Evolutionary conservation across 2,888 invertebrate genomes (phyloP).

Genomic region (Zootermopsis nevadensis): DNA sequence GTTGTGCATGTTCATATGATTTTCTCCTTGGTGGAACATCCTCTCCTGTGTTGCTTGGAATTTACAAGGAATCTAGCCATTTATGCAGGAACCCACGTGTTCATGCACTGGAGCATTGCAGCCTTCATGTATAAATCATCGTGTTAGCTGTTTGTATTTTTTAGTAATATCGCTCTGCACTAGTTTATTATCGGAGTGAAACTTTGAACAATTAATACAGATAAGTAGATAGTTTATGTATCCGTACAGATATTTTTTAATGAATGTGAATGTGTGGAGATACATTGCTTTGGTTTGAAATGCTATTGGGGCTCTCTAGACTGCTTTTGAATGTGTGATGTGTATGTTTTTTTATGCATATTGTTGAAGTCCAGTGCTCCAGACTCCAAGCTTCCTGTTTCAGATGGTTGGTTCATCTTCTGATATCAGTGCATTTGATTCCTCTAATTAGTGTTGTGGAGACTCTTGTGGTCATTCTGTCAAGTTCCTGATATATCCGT

Average conservation of each 20-base stretch:
- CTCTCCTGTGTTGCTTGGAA: no score
- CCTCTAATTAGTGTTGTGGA: neutral
- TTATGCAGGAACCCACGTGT: neutral
- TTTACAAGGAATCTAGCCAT: neutral
- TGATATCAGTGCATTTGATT: slow-evolving; percentile 22
- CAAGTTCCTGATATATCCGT: neutral
- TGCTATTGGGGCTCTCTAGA: neutral
- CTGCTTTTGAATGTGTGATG: neutral
- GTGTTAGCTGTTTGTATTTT: neutral
- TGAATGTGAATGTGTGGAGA: neutral
- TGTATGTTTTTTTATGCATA: neutral
- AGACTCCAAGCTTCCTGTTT: neutral
- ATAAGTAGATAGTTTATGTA: neutral
- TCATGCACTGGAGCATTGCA: neutral
- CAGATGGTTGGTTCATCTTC: slow-evolving; percentile 5
- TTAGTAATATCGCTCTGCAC: neutral
- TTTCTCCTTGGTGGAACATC: no score
- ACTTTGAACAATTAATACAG: neutral
- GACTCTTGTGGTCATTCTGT: neutral
- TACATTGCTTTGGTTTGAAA: neutral
- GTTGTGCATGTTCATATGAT: neutral
- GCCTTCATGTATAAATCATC: neutral
- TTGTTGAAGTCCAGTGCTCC: neutral
- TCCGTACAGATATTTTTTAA: neutral
- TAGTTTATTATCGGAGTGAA: neutral